Base-by-base conservation (phyloP, 1,140 invertebrate species). In the Metaphire vulgaris region DNA sequence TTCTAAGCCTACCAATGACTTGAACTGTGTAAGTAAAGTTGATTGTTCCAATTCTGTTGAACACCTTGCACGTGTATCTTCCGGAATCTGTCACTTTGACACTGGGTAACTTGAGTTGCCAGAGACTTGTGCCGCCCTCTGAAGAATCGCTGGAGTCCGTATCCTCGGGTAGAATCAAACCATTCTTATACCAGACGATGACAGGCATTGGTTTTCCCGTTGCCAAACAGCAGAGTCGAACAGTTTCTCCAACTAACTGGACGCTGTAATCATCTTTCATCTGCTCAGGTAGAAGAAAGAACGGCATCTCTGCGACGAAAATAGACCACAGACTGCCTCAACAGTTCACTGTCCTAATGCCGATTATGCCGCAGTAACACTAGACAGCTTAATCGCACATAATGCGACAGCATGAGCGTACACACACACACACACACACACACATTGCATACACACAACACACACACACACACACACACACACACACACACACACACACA, bases 121-220 rank as follows among this genome's bases (percentile, higher is more conserved):
- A 82, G 77, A 2, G 80, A 74, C 21, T 76, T 69, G 21, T 77
- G 74, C 12, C 41, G 70, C 56, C 64, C 31, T 1, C 41, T 56
- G 41, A 56, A 6, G 41, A 21, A 56, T 6, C 41, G 21, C 41
- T 33, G 41, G 28, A 34, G 32, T 28, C 2, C 6, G 73, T 33
- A 21, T 74, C 76, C 26, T 76, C 71, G 26, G 73, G 75, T 0
- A 78, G 34, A 69, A 76, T 64, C 1, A 28, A 28, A 56, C 78
- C 74, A 64, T 84, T 81, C 78, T 84, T 83, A 73, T 83, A 81
- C 87, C 87, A 88, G 1, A 80, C 79, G 16, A 88, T 81, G 41
- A 82, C 81, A 21, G 87, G 87, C 71, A 80, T 78, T 12, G 87
- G 87, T 31, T 83, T 85, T 21, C 87, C 87, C 1, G 78, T 75